phyloP scores from a whole-genome alignment of 1,140 invertebrate genomes.

The Drosophila chauvacae region DNA sequence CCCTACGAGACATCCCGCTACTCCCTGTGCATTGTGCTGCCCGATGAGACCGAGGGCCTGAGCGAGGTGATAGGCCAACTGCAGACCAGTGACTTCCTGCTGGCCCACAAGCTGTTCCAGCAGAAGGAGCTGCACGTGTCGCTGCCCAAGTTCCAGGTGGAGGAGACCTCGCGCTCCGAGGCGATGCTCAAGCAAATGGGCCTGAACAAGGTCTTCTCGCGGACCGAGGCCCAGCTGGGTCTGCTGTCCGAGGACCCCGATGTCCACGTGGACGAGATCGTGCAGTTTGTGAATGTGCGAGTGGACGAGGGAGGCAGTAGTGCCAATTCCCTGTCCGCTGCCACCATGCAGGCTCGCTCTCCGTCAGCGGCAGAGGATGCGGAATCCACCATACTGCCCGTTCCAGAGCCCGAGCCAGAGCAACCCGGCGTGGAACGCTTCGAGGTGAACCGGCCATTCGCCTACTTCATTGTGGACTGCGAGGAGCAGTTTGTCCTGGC shows the following conservation, averaged over 20 bases:
- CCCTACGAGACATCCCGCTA: constrained; percentile 87
- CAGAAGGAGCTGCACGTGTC: constrained; percentile 68
- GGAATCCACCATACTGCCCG: constrained; percentile 42
- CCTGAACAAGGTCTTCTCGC: constrained; percentile 86
- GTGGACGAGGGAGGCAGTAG: constrained; percentile 85
- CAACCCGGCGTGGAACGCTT: constrained; percentile 84
- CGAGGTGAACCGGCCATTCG: constrained; percentile 88
- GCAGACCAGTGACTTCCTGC: constrained; percentile 64
- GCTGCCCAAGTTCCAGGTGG: constrained; percentile 78
- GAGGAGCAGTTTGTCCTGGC: constrained; percentile 87
- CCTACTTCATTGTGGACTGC: constrained; percentile 88
- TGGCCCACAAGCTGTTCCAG: constrained; percentile 51
- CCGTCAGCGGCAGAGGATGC: constrained; percentile 10
- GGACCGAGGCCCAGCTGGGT: constrained; percentile 86
- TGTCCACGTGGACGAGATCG: constrained; percentile 87
- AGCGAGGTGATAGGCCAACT: constrained; percentile 71
- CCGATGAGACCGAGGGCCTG: constrained; percentile 86
- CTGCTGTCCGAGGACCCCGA: constrained; percentile 85
- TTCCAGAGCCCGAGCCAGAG: constrained; percentile 62
- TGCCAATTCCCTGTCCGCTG: constrained; percentile 66
- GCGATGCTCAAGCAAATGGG: constrained; percentile 85
- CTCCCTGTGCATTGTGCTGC: constrained; percentile 86
- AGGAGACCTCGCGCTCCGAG: constrained; percentile 80
- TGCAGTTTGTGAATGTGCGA: constrained; percentile 87
- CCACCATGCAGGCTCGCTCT: constrained; percentile 53